Percentiles rank a stretch among this genome's conserved stretches.
Evolutionary conservation across 2,113 vertebrate species (phyloP).

Genomic region (Pollachius pollachius): DNA sequence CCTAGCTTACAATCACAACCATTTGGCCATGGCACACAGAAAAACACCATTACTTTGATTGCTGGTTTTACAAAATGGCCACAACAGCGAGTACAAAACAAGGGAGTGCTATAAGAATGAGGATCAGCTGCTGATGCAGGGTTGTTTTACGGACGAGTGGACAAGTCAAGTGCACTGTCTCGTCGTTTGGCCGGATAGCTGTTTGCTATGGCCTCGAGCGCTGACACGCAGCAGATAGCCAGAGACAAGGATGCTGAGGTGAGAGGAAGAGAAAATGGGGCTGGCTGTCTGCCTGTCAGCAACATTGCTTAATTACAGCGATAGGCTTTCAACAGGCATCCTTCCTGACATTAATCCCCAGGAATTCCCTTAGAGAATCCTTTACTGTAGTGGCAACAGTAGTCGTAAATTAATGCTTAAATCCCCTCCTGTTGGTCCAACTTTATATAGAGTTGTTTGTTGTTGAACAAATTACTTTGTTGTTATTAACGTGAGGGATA

Average conservation of each 20-base stretch:
- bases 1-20: background rate
- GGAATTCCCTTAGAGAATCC: slow-evolving; percentile 42
- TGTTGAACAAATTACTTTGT: background rate
- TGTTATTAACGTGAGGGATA: background rate
- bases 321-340: slow-evolving; percentile 34
- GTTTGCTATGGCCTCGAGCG: slow-evolving; percentile 11
- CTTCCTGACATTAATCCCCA: slow-evolving; percentile 53
- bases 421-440: no score
- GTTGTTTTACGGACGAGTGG: slow-evolving; percentile 1
- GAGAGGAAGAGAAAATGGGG: slow-evolving; percentile 26
- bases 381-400: slow-evolving; percentile 10
- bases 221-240: slow-evolving; percentile 9
- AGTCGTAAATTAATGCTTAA: background rate
- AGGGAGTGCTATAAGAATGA: no score
- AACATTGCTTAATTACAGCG: slow-evolving; percentile 62
- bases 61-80: no score
- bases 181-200: slow-evolving; percentile 1
- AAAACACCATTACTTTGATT: no score
- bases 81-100: no score
- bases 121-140: background rate
- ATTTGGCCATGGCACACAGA: background rate
- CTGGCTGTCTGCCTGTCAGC: slow-evolving; percentile 51
- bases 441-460: background rate
- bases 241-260: slow-evolving; percentile 41
- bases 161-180: slow-evolving; percentile 7